Percentiles rank a stretch among this genome's conserved stretches.
Conservation (phyloP, 2,888 invertebrate genomes). For the Drosophila kanekoi region DNA sequence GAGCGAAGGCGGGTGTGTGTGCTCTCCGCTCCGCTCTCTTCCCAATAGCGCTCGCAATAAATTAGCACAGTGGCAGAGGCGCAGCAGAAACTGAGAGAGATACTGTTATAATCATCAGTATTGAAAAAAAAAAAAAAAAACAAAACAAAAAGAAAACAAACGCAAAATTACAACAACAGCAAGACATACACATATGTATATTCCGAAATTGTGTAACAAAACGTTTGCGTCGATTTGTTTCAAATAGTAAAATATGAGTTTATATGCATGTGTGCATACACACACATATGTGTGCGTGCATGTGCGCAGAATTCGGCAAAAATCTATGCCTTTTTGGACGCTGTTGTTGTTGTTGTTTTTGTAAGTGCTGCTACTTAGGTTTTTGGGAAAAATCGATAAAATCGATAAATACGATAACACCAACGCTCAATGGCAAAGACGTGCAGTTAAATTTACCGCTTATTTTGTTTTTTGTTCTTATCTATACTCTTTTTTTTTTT, state of each 20-base stretch:
- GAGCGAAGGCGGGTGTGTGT: constrained; percentile 39
- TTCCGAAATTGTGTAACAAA: constrained; percentile 60
- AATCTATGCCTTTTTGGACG: constrained; percentile 2
- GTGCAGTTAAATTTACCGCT: constrained; percentile 45
- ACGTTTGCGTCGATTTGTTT: constrained; percentile 11
- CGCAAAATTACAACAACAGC: constrained; percentile 42
- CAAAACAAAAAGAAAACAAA: constrained; percentile 28
- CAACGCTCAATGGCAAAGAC: constrained; percentile 28
- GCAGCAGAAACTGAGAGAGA: constrained; percentile 60
- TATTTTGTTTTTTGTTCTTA: constrained; percentile 55
- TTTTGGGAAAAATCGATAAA: constrained; percentile 67
- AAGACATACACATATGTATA: constrained; percentile 23
- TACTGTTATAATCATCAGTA: constrained; percentile 61
- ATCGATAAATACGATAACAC: constrained; percentile 70
- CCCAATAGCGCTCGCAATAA: constrained; percentile 50
- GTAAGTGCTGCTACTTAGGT: constrained; percentile 2
- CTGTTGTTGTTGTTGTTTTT: constrained; percentile 17
- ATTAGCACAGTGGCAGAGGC: constrained; percentile 62
- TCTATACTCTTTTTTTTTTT: constrained; percentile 36
- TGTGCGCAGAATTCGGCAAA: constrained; percentile 22
- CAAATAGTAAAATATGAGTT: constrained; percentile 10
- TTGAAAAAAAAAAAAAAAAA: constrained; percentile 34
- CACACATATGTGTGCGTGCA: background rate
- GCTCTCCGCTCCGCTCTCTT: constrained; percentile 26
- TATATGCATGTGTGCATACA: background rate